Base-by-base conservation (phyloP, 2,797 vertebrate species). In the Hemitrygon akajei region DNA sequence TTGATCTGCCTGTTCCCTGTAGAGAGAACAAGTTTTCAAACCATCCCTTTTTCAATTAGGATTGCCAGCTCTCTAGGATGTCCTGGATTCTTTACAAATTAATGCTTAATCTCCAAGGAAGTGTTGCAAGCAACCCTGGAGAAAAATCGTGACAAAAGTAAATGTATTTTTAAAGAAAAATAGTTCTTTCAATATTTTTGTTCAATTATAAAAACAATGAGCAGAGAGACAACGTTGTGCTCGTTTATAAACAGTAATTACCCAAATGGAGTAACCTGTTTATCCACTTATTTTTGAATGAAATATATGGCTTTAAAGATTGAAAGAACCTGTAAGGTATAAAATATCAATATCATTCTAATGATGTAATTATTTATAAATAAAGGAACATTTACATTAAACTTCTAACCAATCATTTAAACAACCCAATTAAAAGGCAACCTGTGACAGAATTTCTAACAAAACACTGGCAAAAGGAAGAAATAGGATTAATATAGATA, bases 91-190 rank as follows among this genome's bases (percentile, higher is more conserved):
- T 63, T 12, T 60, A 66, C 58, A 63, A 89, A 69, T 89, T 37
- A 69, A 89, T 69, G 86, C 34, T 10, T 69, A 89, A 89, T 89
- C 86, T 89, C 86, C 63, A 89, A 16, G 25, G 86, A 89, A 34
- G 12, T 89, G 60, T 16, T 66, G n/a, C 58, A 66, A 34, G 7
- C 86, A 89, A 69, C 63, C 63, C 7, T 25, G 86, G 86, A 69
- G n/a, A 89, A 22, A 37, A 89, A 69, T 22, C 60, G 25, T 1
- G 37, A 30, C 25, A 34, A 27, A 66, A 20, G 22, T 22, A 89
- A 63, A 89, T 10, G 16, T 18, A 30, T 58, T 22, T 7, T 76
- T 27, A 66, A 66, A 66, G 75, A 76, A 76, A 76, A 76, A 76
- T 6, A 76, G 9, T 27, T 73, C 76, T n/a, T 77, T 77, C 16